A percentile compares a stretch with the other conserved stretches of the same genome.
Evolutionary conservation across 2,113 vertebrate genomes (phyloP).

Genomic region (Emydocephalus ijimae): DNA sequence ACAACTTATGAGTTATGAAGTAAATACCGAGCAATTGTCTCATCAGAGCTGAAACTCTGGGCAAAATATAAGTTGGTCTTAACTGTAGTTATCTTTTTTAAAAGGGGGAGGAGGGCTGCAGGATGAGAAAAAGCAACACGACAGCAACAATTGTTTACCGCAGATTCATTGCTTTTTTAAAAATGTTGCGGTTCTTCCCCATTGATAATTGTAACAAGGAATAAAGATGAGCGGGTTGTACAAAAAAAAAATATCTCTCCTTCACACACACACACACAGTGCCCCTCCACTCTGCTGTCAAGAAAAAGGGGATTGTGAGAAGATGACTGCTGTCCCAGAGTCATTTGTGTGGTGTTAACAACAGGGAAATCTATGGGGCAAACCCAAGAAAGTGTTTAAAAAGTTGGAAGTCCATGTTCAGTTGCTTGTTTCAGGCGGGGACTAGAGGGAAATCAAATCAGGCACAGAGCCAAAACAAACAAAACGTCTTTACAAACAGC

Average conservation of each 20-base stretch:
- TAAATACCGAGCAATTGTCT: neutral
- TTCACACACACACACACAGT: neutral
- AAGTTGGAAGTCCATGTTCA: fast-evolving
- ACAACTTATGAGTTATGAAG: constrained; percentile 48
- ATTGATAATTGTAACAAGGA: neutral
- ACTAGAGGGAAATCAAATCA: neutral
- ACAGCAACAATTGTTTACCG: neutral
- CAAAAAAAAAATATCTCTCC: neutral
- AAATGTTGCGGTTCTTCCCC: no score
- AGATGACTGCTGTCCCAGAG: neutral
- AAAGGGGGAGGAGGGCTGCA: neutral
- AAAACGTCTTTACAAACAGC: neutral
- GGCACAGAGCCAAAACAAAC: neutral
- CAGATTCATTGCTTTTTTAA: neutral
- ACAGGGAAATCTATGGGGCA: no score
- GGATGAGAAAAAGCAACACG: neutral
- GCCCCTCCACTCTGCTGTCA: neutral
- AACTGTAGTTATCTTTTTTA: constrained; percentile 4
- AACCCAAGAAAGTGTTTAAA: neutral
- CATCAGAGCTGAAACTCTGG: neutral
- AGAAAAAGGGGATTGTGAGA: neutral
- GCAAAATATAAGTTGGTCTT: constrained; percentile 1
- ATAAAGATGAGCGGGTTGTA: neutral
- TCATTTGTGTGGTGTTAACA: neutral
- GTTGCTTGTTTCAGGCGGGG: neutral